Percentiles rank a stretch among this genome's conserved stretches.
Evolutionary conservation across 1,140 invertebrate genomes (phyloP).

Genomic region (Calliphora vicina): DNA sequence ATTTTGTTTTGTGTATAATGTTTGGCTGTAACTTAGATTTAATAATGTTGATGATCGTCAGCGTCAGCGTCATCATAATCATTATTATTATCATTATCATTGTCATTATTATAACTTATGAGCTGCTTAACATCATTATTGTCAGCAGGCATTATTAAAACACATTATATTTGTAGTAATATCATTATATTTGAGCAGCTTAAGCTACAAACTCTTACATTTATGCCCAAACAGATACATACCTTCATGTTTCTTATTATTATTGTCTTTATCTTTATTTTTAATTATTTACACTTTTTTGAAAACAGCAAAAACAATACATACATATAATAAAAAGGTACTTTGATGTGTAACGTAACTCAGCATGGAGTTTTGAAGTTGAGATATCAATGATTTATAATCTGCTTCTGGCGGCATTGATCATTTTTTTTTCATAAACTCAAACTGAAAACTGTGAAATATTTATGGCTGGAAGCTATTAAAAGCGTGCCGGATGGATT

Average conservation of each 20-base stretch:
- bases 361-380: not conserved
- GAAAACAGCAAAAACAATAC: too few species aligned
- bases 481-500: conserved; percentile 31
- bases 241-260: not conserved
- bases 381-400: conserved; percentile 32
- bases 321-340: not conserved
- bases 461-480: conserved; percentile 5
- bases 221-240: too few species aligned
- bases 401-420: conserved; percentile 32
- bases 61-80: not conserved
- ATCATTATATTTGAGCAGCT: too few species aligned
- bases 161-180: not conserved
- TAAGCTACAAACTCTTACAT: too few species aligned
- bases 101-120: not conserved
- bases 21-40: too few species aligned
- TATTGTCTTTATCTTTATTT: not conserved
- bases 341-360: not conserved
- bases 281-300: not conserved
- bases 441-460: not conserved
- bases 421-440: not conserved
- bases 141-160: not conserved
- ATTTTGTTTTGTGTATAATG: not conserved
- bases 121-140: conserved; percentile 4
- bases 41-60: not conserved
- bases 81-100: not conserved